Evolutionary conservation across 2,113 vertebrate species (phyloP).

Genomic region (Osmerus mordax): DNA sequence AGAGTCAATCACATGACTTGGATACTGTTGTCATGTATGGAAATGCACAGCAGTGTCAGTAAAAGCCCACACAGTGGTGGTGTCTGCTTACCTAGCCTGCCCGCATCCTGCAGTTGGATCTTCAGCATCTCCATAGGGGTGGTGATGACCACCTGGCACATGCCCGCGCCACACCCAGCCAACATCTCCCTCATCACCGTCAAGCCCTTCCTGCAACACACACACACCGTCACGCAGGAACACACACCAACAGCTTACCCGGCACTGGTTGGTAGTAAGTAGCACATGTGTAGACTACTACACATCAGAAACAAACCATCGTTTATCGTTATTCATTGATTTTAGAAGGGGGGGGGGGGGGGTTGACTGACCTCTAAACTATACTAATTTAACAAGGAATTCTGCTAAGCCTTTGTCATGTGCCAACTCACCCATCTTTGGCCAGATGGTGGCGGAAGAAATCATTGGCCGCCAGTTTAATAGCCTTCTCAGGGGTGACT

Average conservation of each 20-base stretch:
- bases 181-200: constrained; percentile 78
- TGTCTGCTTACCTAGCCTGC: constrained; percentile 66
- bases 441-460: constrained; percentile 72
- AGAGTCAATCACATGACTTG: no score
- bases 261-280: no score
- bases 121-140: constrained; percentile 86
- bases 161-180: constrained; percentile 79
- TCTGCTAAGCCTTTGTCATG: no score
- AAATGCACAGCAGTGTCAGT: background rate
- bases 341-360: no score
- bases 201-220: constrained; percentile 68
- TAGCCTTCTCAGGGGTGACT: constrained; percentile 80
- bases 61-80: background rate
- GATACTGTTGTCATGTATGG: no score
- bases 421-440: constrained; percentile 68
- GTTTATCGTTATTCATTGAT: no score
- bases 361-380: no score
- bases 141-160: constrained; percentile 78
- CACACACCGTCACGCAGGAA: no score
- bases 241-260: no score
- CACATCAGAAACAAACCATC: no score
- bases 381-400: no score
- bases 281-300: no score
- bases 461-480: constrained; percentile 80
- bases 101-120: constrained; percentile 81